Evolutionary conservation across 2,888 invertebrate genomes (phyloP).

Genomic region (Yponomeuta sedellus): DNA sequence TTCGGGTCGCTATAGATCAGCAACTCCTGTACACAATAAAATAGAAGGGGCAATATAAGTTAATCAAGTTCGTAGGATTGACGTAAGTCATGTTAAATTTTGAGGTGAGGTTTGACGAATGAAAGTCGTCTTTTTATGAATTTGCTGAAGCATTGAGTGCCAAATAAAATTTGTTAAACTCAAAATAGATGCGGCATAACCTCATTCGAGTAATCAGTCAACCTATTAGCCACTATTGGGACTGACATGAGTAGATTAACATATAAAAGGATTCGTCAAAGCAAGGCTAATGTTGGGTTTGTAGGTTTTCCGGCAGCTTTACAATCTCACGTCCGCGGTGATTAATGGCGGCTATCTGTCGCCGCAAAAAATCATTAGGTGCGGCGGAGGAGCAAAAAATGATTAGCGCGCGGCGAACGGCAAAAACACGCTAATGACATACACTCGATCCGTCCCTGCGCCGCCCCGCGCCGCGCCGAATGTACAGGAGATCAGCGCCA

Average conservation of each 20-base stretch:
- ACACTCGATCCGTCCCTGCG: slow-evolving; percentile 15
- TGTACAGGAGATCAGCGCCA: neutral
- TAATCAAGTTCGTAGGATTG: no score
- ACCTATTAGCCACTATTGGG: no score
- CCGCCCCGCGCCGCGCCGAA: neutral
- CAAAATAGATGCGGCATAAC: no score
- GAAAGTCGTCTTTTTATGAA: no score
- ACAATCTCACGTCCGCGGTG: slow-evolving; percentile 17
- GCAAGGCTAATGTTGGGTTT: neutral
- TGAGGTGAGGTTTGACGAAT: no score
- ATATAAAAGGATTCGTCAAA: neutral
- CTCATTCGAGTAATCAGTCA: no score
- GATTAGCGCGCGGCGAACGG: slow-evolving; percentile 28
- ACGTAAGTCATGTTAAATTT: no score
- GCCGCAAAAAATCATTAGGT: slow-evolving; percentile 22
- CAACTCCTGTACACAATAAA: no score
- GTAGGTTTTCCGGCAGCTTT: neutral
- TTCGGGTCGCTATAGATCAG: neutral
- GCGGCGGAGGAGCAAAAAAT: slow-evolving; percentile 30
- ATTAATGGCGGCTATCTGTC: slow-evolving; percentile 30
- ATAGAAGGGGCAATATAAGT: no score
- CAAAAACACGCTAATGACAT: slow-evolving; percentile 35
- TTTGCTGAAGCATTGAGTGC: no score
- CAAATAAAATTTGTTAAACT: no score
- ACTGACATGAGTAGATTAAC: neutral